A percentile compares a stretch with the other conserved stretches of the same genome.
These are phyloP conservation scores for Sinohyriopsis cumingii DNA, from an alignment of 2,888 invertebrate genomes.

Conservation along the genomic window DNA sequence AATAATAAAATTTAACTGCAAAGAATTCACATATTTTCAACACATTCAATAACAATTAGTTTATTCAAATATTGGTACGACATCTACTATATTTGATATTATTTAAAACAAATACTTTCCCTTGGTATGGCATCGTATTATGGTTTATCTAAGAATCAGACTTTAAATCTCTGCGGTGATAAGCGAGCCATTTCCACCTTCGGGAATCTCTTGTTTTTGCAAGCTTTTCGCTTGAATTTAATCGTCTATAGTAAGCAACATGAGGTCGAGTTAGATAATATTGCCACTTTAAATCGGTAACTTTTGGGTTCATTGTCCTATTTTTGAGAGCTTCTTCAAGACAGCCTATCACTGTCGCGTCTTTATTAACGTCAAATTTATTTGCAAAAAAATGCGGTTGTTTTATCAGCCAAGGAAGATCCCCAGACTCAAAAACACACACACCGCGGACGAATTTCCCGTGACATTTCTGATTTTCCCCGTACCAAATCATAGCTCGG, in stretches of 20 bases:
- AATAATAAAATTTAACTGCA: too few species aligned
- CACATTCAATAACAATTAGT: too few species aligned
- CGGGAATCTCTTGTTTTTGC: too few species aligned
- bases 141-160: too few species aligned
- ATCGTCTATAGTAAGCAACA: constrained; percentile 16
- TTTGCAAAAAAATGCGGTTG: constrained; percentile 66
- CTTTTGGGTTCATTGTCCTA: constrained; percentile 16
- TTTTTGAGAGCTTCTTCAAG: constrained; percentile 30
- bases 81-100: too few species aligned
- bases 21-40: too few species aligned
- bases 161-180: too few species aligned
- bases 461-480: constrained; percentile 37
- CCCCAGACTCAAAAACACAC: constrained; percentile 47
- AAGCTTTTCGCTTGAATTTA: too few species aligned
- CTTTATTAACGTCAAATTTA: constrained; percentile 48
- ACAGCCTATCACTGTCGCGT: constrained; percentile 48
- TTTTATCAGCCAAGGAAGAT: constrained; percentile 54
- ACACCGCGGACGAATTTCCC: constrained; percentile 43
- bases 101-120: too few species aligned
- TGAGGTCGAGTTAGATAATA: constrained; percentile 36
- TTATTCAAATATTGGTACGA: too few species aligned
- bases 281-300: constrained; percentile 23
- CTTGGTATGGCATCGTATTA: too few species aligned
- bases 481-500: constrained; percentile 48
- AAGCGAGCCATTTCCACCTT: too few species aligned